Evolutionary conservation across 1,140 invertebrate genomes (phyloP), one percentile per base, ranked within the genome.

Genomic region (Goniozus legneri): DNA sequence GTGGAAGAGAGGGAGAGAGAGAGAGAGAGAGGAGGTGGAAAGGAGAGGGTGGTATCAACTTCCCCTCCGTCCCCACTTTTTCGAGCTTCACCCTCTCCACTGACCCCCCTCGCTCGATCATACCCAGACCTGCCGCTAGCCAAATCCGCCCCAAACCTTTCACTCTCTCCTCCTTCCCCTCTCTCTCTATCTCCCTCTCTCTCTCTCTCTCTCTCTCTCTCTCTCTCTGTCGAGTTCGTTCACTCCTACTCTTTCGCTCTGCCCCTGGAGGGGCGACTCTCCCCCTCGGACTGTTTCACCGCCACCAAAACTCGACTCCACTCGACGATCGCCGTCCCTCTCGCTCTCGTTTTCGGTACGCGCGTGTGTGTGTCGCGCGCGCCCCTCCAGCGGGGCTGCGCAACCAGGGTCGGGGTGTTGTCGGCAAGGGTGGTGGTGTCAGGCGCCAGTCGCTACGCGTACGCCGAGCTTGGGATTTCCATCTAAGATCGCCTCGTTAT

Each of bases 401-500:
- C 32, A 10, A 12, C 45, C 44, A 45, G 56, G 53, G 48, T 51
- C 35, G 55, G 60, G 59, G 50, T 59, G 61, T 58, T 58, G 55
- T 61, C 52, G 50, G 53, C n/a, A 56, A 64, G 61, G 62, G 61
- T 64, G 61, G 59, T 44, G 56, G 52, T 62, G 52, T 60, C 59
- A 27, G 61, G 56, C 56, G 56, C 54, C 62, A 65, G 62, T 65
- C 59, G 58, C 56, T 60, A 47, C 47, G 47, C 61, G 62, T 45
- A 60, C 50, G 50, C 38, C 54, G 61, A 56, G 52, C 52, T 54
- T 22, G 58, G 24, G 44, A 47, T 60, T 55, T 48, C 47, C 10
- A 18, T 50, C 38, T n/a, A n/a, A n/a, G n/a, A n/a, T n/a, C n/a
- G n/a, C n/a, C n/a, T n/a, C n/a, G n/a, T n/a, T n/a, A n/a, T n/a